These are phyloP conservation scores for Synanceia verrucosa DNA, from an alignment of 2,797 vertebrate species.

Conservation along the genomic window DNA sequence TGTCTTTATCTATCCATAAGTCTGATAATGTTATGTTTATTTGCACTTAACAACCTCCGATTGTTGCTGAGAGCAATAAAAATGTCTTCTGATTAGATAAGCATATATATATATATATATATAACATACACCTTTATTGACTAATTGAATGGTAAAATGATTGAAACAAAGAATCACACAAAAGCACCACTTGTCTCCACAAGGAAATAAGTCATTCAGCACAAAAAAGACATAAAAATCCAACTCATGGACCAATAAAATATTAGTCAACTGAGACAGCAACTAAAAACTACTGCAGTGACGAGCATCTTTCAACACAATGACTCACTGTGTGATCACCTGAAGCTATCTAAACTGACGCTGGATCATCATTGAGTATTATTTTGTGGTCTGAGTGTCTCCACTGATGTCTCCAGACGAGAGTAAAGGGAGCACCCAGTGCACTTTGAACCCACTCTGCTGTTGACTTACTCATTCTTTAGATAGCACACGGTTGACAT, in stretches of 20 bases:
- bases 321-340: neutral
- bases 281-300: too few species aligned
- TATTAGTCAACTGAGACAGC: too few species aligned
- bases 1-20: slow-evolving; percentile 50
- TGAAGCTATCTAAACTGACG: neutral
- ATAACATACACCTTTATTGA: too few species aligned
- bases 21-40: slow-evolving; percentile 55
- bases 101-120: too few species aligned
- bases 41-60: slow-evolving; percentile 31
- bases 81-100: slow-evolving; percentile 47
- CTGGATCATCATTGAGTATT: slow-evolving; percentile 29
- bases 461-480: slow-evolving; percentile 77
- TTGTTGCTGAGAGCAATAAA: slow-evolving; percentile 41
- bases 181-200: too few species aligned
- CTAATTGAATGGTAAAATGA: too few species aligned
- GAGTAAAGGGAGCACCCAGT: slow-evolving; percentile 54
- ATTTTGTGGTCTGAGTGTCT: slow-evolving; percentile 24
- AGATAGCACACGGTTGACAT: slow-evolving; percentile 77
- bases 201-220: too few species aligned
- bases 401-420: slow-evolving; percentile 49
- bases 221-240: too few species aligned
- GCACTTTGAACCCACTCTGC: slow-evolving; percentile 74
- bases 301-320: neutral
- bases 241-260: too few species aligned
- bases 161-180: too few species aligned